A percentile compares a stretch with the other conserved stretches of the same genome.
These are phyloP conservation scores for Diarsia dahlii DNA, from an alignment of 2,888 invertebrate genomes.

Conservation along the genomic window DNA sequence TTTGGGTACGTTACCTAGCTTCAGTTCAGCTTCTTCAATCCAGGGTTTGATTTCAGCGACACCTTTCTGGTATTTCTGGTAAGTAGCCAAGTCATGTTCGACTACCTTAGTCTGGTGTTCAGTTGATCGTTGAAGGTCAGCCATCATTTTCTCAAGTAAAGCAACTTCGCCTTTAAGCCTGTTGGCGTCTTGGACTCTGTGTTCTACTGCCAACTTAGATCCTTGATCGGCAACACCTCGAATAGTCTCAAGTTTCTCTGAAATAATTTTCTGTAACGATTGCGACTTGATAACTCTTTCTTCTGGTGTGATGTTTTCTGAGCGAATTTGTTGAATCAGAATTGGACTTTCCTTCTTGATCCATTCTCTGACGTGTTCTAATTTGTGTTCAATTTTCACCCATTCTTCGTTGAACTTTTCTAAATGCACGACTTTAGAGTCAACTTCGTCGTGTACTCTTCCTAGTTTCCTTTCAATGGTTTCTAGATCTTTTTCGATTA, in stretches of 20 bases:
- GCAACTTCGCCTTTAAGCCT: slow-evolving; percentile 94
- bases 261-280: slow-evolving; percentile 93
- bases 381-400: slow-evolving; percentile 94
- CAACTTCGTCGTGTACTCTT: slow-evolving; percentile 94
- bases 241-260: slow-evolving; percentile 94
- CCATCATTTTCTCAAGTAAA: slow-evolving; percentile 94
- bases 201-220: slow-evolving; percentile 92
- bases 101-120: slow-evolving; percentile 94
- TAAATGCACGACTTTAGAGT: slow-evolving; percentile 94
- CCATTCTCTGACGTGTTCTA: slow-evolving; percentile 95
- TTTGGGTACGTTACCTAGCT: slow-evolving; percentile 93
- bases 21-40: slow-evolving; percentile 96
- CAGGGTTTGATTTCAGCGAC: slow-evolving; percentile 96
- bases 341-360: slow-evolving; percentile 94
- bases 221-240: slow-evolving; percentile 95
- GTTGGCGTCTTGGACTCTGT: slow-evolving; percentile 93
- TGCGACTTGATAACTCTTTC: slow-evolving; percentile 95
- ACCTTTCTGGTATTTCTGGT: slow-evolving; percentile 96
- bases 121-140: slow-evolving; percentile 94
- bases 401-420: slow-evolving; percentile 96
- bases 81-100: slow-evolving; percentile 94
- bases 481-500: slow-evolving; percentile 94
- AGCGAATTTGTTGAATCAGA: slow-evolving; percentile 93
- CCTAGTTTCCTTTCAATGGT: slow-evolving; percentile 94
- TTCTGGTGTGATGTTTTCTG: slow-evolving; percentile 95